Evolutionary conservation across 2,888 invertebrate species (phyloP), one percentile per base, ranked within the genome.

Genomic region (Mythimna pallens): DNA sequence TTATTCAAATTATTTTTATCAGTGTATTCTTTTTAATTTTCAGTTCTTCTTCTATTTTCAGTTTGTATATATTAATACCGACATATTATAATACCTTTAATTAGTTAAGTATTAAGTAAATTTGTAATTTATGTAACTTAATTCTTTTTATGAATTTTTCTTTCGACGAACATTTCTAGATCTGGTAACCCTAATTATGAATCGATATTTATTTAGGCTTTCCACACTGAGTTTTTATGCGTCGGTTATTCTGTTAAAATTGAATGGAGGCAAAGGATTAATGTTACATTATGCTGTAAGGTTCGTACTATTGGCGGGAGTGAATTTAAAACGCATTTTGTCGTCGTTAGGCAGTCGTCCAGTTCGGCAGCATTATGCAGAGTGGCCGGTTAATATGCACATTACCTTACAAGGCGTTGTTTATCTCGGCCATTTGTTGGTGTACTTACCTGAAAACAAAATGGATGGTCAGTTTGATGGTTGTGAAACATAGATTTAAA

Each of bases 131-230:
- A 36, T 36, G 36, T 36, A 36, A 36, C 9, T 9, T 36, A 8
- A 36, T 1, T 36, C 8, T 36, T 36, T 8, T 8, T 36, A 36
- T 8, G 1, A 36, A 8, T 8, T 36, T 36, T 8, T 14, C 8
- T 9, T 8, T 12, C 2, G 0, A 14, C 25, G 25, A 78, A 50
- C n/a, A 3, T 12, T 12, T n/a, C n/a, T 2, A 30, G 59, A 36
- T 6, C 55, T 73, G 86, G 50, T 67, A 80, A 73, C 85, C 85
- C 85, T 86, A 78, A 36, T 80, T 75, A 84, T 94, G 92, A 94
- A 93, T 94, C 93, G 93, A 94, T 94, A 95, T 94, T 93, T 94
- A 94, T 95, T 94, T 94, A 92, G 93, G 91, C 80, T 92, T 90
- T 89, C 89, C 88, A 65, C 20, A 84, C 83, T 86, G 87, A 83